phyloP scores from a whole-genome alignment of 1,140 invertebrate species.

The Ephestia elutella region DNA sequence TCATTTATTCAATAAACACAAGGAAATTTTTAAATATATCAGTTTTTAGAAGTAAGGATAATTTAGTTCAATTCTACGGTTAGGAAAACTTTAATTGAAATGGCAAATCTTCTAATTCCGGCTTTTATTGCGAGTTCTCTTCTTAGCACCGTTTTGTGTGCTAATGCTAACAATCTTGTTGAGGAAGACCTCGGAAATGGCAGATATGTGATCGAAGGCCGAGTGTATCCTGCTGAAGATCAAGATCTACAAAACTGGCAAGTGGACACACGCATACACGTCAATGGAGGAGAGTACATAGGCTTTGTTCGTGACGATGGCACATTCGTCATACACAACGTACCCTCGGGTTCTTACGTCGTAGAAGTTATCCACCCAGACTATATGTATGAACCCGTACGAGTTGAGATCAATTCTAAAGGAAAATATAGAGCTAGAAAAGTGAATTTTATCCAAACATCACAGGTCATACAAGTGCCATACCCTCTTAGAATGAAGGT shows the following conservation, averaged over 20 bases:
- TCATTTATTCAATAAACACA: too few species aligned
- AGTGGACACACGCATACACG: slow-evolving; percentile 84
- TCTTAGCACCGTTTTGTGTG: slow-evolving; percentile 25
- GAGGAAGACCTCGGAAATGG: slow-evolving; percentile 77
- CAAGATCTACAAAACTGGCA: slow-evolving; percentile 80
- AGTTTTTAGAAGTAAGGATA: too few species aligned
- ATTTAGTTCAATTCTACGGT: too few species aligned
- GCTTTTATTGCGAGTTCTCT: neutral
- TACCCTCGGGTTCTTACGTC: slow-evolving; percentile 96
- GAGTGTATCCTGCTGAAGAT: slow-evolving; percentile 84
- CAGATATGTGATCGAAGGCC: slow-evolving; percentile 85
- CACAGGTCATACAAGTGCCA: slow-evolving; percentile 88
- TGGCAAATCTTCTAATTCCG: neutral
- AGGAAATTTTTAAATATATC: too few species aligned
- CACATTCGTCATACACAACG: slow-evolving; percentile 90
- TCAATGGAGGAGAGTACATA: slow-evolving; percentile 91
- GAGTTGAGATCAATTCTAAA: slow-evolving; percentile 96
- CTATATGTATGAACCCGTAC: slow-evolving; percentile 91
- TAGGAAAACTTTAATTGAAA: neutral
- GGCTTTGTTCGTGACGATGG: slow-evolving; percentile 95
- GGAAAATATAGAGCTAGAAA: slow-evolving; percentile 96
- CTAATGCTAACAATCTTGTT: slow-evolving; percentile 30
- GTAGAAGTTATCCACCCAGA: slow-evolving; percentile 94
- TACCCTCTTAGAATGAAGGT: slow-evolving; percentile 94
- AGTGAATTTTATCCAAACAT: slow-evolving; percentile 95